Evolutionary conservation across 2,888 invertebrate genomes (phyloP).

Genomic region (Heliconius sara): DNA sequence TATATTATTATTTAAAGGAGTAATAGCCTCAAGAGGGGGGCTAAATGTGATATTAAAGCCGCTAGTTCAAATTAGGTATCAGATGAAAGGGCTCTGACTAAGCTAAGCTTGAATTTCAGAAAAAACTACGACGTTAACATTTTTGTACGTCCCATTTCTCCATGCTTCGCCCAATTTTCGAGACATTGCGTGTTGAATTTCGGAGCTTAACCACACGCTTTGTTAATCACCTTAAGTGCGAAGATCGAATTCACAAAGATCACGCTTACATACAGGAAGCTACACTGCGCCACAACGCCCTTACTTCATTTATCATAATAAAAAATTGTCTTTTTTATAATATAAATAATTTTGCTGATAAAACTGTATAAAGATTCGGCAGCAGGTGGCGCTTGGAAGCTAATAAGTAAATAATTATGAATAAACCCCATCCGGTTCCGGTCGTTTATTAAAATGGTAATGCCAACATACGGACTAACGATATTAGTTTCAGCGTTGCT

Average conservation of each 20-base stretch:
- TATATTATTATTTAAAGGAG: no score
- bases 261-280: not conserved
- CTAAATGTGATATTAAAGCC: no score
- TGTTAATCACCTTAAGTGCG: no score
- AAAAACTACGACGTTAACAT: no score
- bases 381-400: constrained; percentile 24
- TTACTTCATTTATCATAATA: not conserved
- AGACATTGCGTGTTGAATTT: no score
- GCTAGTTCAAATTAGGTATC: no score
- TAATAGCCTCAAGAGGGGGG: no score
- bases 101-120: no score
- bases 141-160: no score
- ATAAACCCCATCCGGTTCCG: constrained; percentile 27
- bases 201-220: no score
- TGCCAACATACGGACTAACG: constrained; percentile 17
- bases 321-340: constrained; percentile 10
- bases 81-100: no score
- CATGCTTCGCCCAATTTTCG: no score
- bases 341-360: constrained; percentile 14
- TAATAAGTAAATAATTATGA: constrained; percentile 39
- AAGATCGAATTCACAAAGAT: not conserved
- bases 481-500: constrained; percentile 17
- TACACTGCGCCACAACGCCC: not conserved
- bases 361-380: constrained; percentile 28
- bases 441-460: constrained; percentile 36